Evolutionary conservation across 2,797 vertebrate species (phyloP).

Genomic region (Thripadectes ignobilis): DNA sequence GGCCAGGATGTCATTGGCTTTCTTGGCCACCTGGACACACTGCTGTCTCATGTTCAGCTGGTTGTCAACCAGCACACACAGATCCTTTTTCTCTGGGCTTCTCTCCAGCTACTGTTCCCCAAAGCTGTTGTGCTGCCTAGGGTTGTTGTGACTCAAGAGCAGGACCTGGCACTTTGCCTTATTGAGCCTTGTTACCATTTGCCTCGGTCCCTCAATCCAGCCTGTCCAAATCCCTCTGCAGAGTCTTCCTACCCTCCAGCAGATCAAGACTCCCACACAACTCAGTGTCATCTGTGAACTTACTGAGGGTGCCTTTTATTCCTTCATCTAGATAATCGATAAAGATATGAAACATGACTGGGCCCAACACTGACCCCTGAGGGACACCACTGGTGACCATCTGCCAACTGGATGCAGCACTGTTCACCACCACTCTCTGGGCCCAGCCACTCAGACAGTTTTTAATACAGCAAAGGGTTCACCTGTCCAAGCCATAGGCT

Average conservation of each 20-base stretch:
- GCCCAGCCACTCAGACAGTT: background rate
- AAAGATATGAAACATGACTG: background rate
- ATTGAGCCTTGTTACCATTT: background rate
- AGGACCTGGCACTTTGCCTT: background rate
- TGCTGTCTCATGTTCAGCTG: background rate
- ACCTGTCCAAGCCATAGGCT: too few relatives aligned
- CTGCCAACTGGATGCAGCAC: background rate
- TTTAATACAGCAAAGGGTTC: background rate
- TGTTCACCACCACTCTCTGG: background rate
- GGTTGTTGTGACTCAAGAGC: background rate
- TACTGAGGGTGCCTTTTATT: accelerated
- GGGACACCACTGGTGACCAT: background rate
- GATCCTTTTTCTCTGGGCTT: background rate
- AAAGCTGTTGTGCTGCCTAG: accelerated
- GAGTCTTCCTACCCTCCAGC: background rate
- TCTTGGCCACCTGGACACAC: accelerated
- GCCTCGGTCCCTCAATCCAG: background rate
- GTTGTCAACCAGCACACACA: background rate
- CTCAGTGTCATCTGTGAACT: background rate
- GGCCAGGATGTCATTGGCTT: background rate
- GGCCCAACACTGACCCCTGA: background rate
- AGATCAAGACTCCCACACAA: background rate
- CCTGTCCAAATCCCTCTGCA: background rate
- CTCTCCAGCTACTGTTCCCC: background rate
- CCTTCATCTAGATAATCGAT: accelerated